Conservation (phyloP, 2,113 vertebrate genomes). For the Daubentonia madagascariensis region DNA sequence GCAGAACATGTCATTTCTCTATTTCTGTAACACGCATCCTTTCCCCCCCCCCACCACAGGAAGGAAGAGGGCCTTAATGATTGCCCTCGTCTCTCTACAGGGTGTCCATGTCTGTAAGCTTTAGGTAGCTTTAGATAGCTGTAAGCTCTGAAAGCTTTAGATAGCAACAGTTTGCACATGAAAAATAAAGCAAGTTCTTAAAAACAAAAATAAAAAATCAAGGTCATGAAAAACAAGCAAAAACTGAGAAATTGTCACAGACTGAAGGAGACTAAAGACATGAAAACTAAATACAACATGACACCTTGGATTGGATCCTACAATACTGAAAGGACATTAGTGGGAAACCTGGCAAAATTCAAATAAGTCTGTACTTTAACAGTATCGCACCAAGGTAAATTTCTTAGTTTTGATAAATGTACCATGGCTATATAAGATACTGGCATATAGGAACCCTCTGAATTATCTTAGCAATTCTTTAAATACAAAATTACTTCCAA, state of each 20-base stretch:
- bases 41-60: neutral
- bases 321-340: neutral
- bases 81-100: conserved; percentile 81
- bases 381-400: neutral
- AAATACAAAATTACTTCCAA: neutral
- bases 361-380: neutral
- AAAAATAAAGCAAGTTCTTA: conserved; percentile 84
- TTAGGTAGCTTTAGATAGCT: conserved; percentile 53
- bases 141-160: no score
- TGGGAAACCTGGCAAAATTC: neutral
- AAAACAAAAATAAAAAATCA: conserved; percentile 46
- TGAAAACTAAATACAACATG: neutral
- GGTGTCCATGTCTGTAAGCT: conserved; percentile 80
- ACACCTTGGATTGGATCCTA: neutral
- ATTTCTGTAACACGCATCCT: conserved; percentile 82
- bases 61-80: conserved; percentile 41
- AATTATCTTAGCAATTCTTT: neutral
- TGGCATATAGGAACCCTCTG: neutral
- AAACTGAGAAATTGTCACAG: neutral
- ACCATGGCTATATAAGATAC: neutral
- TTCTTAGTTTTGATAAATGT: neutral
- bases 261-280: neutral
- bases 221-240: neutral
- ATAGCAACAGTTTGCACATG: conserved; percentile 86
- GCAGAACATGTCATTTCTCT: conserved; percentile 81